Conservation (phyloP, 1,140 invertebrate genomes). For the Drosophila sp. region DNA sequence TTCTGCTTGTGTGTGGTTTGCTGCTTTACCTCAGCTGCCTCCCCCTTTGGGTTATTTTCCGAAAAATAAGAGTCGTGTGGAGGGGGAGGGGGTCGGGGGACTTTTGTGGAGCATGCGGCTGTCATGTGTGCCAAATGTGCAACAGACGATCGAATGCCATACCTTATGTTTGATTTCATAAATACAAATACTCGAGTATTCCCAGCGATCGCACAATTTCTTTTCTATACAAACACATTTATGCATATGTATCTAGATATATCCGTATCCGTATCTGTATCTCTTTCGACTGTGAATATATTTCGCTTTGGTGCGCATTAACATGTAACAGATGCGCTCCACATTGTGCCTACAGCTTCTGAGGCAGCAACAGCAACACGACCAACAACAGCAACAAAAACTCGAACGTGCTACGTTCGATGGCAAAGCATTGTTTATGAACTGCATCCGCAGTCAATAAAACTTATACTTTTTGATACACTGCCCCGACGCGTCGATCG, state of each 20-base stretch:
- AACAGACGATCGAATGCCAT: slow-evolving; percentile 64
- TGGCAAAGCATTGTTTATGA: slow-evolving; percentile 73
- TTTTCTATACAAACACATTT: slow-evolving; percentile 21
- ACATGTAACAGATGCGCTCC: slow-evolving; percentile 81
- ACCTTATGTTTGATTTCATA: slow-evolving; percentile 83
- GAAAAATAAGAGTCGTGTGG: neutral
- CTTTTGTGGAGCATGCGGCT: slow-evolving; percentile 69
- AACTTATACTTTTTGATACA: slow-evolving; percentile 81
- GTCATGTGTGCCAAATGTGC: slow-evolving; percentile 82
- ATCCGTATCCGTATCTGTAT: slow-evolving; percentile 11
- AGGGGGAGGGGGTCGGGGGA: neutral
- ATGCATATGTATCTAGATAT: slow-evolving; percentile 1
- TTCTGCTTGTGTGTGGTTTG: slow-evolving; percentile 51
- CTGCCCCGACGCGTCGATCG: slow-evolving; percentile 23
- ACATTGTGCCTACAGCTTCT: slow-evolving; percentile 61
- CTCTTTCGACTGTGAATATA: slow-evolving; percentile 43
- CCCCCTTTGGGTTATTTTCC: slow-evolving; percentile 2
- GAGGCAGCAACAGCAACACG: neutral
- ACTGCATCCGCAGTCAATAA: slow-evolving; percentile 82
- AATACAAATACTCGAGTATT: slow-evolving; percentile 58
- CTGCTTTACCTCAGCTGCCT: slow-evolving; percentile 4
- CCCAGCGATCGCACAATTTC: slow-evolving; percentile 28
- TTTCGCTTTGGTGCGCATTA: slow-evolving; percentile 65
- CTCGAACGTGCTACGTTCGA: slow-evolving; percentile 25
- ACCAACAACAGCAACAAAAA: neutral